Evolutionary conservation across 2,113 vertebrate genomes (phyloP).

Genomic region (Ailurus styani): DNA sequence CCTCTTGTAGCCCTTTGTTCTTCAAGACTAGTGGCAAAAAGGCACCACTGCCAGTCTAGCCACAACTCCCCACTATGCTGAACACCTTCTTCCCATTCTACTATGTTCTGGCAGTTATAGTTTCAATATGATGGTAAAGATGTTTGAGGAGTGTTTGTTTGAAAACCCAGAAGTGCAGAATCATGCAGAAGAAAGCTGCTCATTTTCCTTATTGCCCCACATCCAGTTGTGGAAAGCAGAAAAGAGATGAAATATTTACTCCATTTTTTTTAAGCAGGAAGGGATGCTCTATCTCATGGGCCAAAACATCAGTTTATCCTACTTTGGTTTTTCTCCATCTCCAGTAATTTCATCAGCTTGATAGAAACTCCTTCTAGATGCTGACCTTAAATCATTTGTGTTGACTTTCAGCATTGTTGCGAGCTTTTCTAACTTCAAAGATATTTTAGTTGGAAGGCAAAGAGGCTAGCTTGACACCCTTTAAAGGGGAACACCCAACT

Average conservation of each 20-base stretch:
- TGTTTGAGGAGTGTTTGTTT: neutral
- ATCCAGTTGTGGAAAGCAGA: neutral
- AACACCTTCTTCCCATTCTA: neutral
- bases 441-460: constrained; percentile 55
- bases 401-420: constrained; percentile 25
- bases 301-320: neutral
- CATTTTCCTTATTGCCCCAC: neutral
- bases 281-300: neutral
- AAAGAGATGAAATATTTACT: neutral
- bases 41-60: rapidly evolving
- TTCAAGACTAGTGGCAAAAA: neutral
- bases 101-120: neutral
- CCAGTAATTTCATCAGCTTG: neutral
- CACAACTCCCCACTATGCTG: neutral
- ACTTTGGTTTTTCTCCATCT: neutral
- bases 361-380: neutral
- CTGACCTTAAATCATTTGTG: constrained; percentile 24
- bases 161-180: neutral
- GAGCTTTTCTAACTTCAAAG: constrained; percentile 48
- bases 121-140: neutral
- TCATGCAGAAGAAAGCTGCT: neutral
- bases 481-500: constrained; percentile 33
- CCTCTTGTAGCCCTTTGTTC: neutral
- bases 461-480: constrained; percentile 1
- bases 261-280: neutral